Evolutionary conservation across 2,888 invertebrate species (phyloP).

Genomic region (Cryptocheilus praepositus): DNA sequence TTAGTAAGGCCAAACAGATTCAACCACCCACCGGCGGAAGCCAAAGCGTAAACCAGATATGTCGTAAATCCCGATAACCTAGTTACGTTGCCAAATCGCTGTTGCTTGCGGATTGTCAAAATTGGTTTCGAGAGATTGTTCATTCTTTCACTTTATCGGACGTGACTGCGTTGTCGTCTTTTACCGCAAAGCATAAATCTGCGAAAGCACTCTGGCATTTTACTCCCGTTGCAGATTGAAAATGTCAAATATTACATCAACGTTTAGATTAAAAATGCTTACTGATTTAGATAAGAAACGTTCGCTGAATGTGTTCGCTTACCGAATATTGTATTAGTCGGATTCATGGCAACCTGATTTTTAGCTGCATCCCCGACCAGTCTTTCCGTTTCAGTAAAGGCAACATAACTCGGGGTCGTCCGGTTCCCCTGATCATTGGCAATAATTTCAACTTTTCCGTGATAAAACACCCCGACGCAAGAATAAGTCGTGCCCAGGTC

Average conservation of each 20-base stretch:
- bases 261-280: no score
- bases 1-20: slow-evolving; percentile 20
- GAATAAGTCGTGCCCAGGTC: slow-evolving; percentile 79
- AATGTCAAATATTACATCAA: not conserved
- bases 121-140: slow-evolving; percentile 18
- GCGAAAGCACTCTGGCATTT: no score
- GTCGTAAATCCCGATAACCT: slow-evolving; percentile 33
- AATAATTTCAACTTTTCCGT: slow-evolving; percentile 90
- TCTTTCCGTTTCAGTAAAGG: slow-evolving; percentile 83
- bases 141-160: not conserved
- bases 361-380: slow-evolving; percentile 85
- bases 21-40: not conserved
- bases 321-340: slow-evolving; percentile 82
- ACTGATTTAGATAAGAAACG: not conserved
- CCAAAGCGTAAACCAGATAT: slow-evolving; percentile 28
- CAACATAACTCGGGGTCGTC: slow-evolving; percentile 85
- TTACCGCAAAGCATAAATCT: no score
- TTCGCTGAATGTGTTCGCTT: not conserved
- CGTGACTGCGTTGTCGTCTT: no score
- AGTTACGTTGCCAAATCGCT: slow-evolving; percentile 44
- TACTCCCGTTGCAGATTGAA: no score
- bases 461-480: slow-evolving; percentile 85
- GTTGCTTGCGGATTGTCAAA: slow-evolving; percentile 26
- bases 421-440: slow-evolving; percentile 82
- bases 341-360: slow-evolving; percentile 84